A percentile compares a stretch with the other conserved stretches of the same genome.
Conservation (phyloP, 2,113 vertebrate genomes). For the Zosterops borbonicus region DNA sequence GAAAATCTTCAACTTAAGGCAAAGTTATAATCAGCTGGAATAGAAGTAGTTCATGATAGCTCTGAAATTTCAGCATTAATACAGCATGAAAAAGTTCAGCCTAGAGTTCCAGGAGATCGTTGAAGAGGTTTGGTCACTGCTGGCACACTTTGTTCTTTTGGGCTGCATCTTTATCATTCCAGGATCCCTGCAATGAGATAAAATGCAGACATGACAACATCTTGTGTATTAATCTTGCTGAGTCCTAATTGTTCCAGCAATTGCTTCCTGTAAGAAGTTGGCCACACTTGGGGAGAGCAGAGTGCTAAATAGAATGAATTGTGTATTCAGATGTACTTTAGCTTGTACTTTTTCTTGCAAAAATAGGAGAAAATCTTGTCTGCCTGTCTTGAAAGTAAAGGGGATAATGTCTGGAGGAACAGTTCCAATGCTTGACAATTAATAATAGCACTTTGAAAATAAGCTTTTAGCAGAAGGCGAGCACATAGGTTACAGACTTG, state of each 20-base stretch:
- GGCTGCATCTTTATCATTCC: background rate
- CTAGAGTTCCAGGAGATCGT: background rate
- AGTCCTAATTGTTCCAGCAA: background rate
- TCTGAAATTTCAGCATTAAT: background rate
- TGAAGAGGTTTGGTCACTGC: background rate
- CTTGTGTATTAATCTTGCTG: background rate
- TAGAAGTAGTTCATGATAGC: background rate
- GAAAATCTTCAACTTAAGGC: background rate
- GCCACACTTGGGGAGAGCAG: background rate
- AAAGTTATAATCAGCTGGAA: background rate
- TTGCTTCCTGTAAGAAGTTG: background rate
- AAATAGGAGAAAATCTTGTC: background rate
- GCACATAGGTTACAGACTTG: background rate
- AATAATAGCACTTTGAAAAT: background rate
- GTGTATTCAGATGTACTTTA: background rate
- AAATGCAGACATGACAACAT: background rate
- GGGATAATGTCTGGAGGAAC: background rate
- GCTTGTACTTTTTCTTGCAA: background rate
- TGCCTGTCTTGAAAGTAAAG: background rate
- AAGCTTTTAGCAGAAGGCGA: constrained; percentile 14
- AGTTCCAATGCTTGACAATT: background rate
- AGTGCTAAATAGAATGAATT: background rate
- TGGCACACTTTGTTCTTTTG: background rate
- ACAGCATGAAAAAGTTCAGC: constrained; percentile 12
- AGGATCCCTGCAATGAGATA: background rate